Conservation (phyloP, 2,113 vertebrate genomes). For the Myrmophylax atrothorax region DNA sequence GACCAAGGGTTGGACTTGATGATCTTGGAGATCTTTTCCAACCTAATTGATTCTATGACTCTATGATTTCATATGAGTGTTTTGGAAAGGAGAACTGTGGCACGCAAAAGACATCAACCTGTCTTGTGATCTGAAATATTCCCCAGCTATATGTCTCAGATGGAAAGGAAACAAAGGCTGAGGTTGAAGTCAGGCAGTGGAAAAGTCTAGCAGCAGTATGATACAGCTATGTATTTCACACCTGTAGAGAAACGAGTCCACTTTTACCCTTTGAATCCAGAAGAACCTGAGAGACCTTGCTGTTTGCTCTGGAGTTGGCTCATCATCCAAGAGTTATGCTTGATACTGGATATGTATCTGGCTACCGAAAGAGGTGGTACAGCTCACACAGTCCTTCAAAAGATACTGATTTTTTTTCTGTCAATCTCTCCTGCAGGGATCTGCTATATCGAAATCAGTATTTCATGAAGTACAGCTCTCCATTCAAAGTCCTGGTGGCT, state of each 20-base stretch:
- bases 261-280: not conserved
- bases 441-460: not conserved
- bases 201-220: not conserved
- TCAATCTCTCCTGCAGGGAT: not conserved
- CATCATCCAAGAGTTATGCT: not conserved
- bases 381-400: not conserved
- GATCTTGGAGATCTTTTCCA: no score
- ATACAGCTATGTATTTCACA: not conserved
- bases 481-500: not conserved
- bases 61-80: not conserved
- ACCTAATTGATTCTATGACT: no score
- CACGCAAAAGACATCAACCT: not conserved
- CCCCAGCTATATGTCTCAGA: not conserved
- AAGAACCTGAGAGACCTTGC: not conserved
- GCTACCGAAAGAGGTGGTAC: not conserved
- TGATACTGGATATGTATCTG: not conserved
- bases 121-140: not conserved
- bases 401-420: not conserved
- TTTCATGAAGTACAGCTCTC: not conserved
- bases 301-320: not conserved
- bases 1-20: no score
- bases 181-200: not conserved
- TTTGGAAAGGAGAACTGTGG: not conserved
- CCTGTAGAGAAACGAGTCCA: accelerated
- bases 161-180: not conserved